phyloP scores from a whole-genome alignment of 2,888 invertebrate species.

The Malachius bipustulatus region DNA sequence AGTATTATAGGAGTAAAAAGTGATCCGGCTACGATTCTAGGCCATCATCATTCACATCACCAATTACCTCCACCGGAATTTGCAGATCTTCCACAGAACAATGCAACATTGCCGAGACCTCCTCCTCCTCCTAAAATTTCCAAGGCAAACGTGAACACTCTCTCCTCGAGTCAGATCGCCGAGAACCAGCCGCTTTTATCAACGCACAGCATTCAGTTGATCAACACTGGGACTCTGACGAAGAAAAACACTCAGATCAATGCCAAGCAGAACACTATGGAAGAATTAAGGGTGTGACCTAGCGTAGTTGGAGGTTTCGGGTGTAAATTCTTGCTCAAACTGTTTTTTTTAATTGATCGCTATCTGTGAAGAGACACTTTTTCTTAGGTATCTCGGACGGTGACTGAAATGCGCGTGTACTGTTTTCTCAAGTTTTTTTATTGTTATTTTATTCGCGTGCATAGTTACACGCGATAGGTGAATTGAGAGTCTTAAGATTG shows the following conservation, averaged over 20 bases:
- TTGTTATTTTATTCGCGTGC: too few species aligned
- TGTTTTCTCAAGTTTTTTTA: too few species aligned
- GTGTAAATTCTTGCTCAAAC: conserved; percentile 27
- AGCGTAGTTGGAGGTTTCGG: conserved; percentile 23
- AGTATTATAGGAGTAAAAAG: conserved; percentile 46
- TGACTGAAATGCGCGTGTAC: too few species aligned
- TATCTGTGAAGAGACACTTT: too few species aligned
- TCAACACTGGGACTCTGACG: conserved; percentile 63
- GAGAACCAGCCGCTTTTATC: conserved; percentile 60
- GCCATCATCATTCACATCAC: conserved; percentile 66
- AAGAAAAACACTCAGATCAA: conserved; percentile 61
- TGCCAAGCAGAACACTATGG: conserved; percentile 53
- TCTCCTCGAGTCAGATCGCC: conserved; percentile 45
- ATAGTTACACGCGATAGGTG: too few species aligned
- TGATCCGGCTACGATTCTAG: conserved; percentile 59
- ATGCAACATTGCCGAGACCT: conserved; percentile 56
- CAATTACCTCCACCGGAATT: conserved; percentile 74
- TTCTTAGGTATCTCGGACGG: too few species aligned
- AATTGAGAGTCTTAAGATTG: too few species aligned
- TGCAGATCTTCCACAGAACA: conserved; percentile 64
- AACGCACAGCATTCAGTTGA: conserved; percentile 66
- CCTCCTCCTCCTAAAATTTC: conserved; percentile 53
- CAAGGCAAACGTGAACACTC: conserved; percentile 45
- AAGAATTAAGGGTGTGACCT: conserved; percentile 77
- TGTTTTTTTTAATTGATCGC: conserved; percentile 18